Conservation (phyloP, 2,113 vertebrate species). For the Bos indicus region DNA sequence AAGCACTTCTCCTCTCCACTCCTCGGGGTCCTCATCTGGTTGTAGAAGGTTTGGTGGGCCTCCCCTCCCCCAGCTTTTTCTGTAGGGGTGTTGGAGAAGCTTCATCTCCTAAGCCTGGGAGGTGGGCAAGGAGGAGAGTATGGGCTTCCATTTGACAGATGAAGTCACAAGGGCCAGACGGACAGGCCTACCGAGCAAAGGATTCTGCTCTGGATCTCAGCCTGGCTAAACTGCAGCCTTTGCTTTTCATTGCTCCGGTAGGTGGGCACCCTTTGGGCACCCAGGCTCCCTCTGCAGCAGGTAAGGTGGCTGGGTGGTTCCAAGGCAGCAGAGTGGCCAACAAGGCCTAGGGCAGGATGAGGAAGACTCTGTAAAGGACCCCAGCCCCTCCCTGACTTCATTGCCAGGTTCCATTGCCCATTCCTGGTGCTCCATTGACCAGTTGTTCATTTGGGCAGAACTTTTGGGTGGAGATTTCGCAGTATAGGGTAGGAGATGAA, state of each 20-base stretch:
- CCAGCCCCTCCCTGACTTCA: neutral
- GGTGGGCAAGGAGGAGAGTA: neutral
- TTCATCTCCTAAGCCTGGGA: neutral
- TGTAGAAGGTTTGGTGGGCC: neutral
- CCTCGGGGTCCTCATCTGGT: neutral
- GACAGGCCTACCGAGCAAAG: neutral
- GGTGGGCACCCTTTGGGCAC: neutral
- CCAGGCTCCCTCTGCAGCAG: neutral
- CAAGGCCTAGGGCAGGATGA: neutral
- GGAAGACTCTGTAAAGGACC: conserved; percentile 10
- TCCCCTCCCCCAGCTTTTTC: neutral
- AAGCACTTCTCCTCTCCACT: neutral
- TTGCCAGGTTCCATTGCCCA: neutral
- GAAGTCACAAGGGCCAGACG: neutral
- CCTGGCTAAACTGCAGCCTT: neutral
- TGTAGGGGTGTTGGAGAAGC: neutral
- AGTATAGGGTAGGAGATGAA: neutral
- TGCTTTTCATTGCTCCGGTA: neutral
- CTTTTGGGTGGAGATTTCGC: neutral
- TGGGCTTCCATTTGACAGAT: neutral
- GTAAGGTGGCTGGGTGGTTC: conserved; percentile 36
- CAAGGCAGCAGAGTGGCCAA: neutral
- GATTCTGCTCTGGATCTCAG: neutral
- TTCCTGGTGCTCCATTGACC: neutral
- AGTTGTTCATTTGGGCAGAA: neutral